Conservation (phyloP, 1,140 invertebrate genomes). For the Tribolium castaneum region DNA sequence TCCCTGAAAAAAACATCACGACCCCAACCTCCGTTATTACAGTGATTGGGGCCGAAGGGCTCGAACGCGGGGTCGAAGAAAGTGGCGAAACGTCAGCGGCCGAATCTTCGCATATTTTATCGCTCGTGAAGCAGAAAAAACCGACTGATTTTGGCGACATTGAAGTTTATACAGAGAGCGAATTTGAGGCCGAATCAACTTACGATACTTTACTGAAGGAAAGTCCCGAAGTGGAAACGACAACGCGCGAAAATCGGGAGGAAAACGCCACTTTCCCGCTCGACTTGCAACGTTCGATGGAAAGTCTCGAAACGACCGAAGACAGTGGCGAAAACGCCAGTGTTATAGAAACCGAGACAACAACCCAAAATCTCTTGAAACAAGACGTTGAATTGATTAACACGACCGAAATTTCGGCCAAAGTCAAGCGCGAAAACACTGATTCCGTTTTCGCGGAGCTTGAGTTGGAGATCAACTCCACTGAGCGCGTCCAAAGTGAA, state of each 20-base stretch:
- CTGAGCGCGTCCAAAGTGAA: conserved; percentile 2
- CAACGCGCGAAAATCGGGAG: background rate
- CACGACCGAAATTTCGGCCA: background rate
- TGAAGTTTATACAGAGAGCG: conserved; percentile 60
- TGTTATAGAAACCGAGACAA: conserved; percentile 41
- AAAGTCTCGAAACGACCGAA: conserved; percentile 55
- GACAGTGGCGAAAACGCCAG: conserved; percentile 60
- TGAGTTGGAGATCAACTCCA: conserved; percentile 49
- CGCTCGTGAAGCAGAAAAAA: conserved; percentile 47
- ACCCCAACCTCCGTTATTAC: conserved; percentile 63
- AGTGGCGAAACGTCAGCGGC: conserved; percentile 53
- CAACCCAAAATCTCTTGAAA: background rate
- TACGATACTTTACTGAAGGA: conserved; percentile 27
- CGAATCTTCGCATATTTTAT: conserved; percentile 54
- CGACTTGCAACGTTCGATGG: conserved; percentile 46
- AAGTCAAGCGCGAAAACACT: background rate
- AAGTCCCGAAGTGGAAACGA: conserved; percentile 28
- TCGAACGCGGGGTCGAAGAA: conserved; percentile 61
- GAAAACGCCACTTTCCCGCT: background rate
- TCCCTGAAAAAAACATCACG: conserved; percentile 59
- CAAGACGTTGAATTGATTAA: background rate
- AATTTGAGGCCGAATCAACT: conserved; percentile 55
- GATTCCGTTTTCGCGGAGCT: conserved; percentile 56
- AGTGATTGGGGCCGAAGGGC: conserved; percentile 64
- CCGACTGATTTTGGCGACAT: conserved; percentile 54